A percentile compares a stretch with the other conserved stretches of the same genome.
Conservation (phyloP, 2,797 vertebrate species). For the Phoeniculus purpureus region DNA sequence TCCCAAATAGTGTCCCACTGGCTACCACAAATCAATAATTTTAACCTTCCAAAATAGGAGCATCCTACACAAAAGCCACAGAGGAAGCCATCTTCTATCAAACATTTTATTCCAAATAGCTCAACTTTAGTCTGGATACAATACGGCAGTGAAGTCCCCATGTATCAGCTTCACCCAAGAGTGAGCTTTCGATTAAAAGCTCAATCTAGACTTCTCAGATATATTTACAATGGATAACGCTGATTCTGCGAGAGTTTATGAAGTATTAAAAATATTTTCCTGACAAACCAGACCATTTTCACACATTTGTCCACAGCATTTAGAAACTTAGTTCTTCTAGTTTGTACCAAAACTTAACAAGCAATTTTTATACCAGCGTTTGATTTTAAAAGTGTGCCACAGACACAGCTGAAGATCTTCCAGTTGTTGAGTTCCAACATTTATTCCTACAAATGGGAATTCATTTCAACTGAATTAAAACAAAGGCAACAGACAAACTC, state of each 20-base stretch:
- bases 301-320: not conserved
- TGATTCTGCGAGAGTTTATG: not conserved
- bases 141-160: not conserved
- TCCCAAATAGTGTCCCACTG: not conserved
- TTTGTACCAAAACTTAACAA: not conserved
- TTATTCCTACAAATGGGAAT: not conserved
- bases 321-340: not conserved
- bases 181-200: not conserved
- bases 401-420: not conserved
- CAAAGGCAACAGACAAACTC: conserved; percentile 39
- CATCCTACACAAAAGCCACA: not conserved
- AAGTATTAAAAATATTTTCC: not conserved
- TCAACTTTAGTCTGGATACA: not conserved
- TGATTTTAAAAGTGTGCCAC: not conserved
- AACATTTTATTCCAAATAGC: not conserved
- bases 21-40: not conserved
- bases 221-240: not conserved
- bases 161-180: not conserved
- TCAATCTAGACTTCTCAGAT: not conserved
- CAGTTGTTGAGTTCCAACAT: not conserved
- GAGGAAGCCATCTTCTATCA: not conserved
- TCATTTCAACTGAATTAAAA: conserved; percentile 61
- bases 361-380: not conserved
- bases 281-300: not conserved
- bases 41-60: not conserved